Evolutionary conservation across 2,113 vertebrate genomes (phyloP).

Genomic region (Leucosticte australis): DNA sequence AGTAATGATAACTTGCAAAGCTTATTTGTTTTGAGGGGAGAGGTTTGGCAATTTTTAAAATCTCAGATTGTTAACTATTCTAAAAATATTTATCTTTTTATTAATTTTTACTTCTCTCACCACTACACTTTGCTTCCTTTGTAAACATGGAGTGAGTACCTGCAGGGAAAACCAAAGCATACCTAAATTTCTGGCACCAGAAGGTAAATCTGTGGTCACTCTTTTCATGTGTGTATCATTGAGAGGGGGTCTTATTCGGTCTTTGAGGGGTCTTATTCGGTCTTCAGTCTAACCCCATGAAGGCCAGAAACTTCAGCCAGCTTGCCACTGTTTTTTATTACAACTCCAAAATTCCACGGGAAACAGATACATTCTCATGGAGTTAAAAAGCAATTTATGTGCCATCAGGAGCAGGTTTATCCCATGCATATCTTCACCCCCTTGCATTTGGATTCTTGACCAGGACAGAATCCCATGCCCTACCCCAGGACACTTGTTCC

Average conservation of each 20-base stretch:
- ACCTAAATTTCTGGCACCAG: background rate
- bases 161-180: background rate
- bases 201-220: background rate
- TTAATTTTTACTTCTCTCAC: background rate
- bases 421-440: background rate
- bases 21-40: background rate
- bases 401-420: background rate
- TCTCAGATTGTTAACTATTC: background rate
- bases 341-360: background rate
- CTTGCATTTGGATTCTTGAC: background rate
- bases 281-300: background rate
- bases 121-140: background rate
- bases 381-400: background rate
- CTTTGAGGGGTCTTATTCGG: rapidly evolving
- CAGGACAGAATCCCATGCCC: background rate
- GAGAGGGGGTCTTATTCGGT: rapidly evolving
- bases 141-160: background rate
- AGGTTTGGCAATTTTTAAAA: background rate
- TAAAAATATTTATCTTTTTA: background rate
- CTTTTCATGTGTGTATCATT: background rate
- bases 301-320: background rate
- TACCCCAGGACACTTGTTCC: background rate
- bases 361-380: background rate
- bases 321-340: background rate
- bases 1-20: background rate